Evolutionary conservation across 2,888 invertebrate species (phyloP), one percentile per base, ranked within the genome.

Genomic region (Drosophila putrida): DNA sequence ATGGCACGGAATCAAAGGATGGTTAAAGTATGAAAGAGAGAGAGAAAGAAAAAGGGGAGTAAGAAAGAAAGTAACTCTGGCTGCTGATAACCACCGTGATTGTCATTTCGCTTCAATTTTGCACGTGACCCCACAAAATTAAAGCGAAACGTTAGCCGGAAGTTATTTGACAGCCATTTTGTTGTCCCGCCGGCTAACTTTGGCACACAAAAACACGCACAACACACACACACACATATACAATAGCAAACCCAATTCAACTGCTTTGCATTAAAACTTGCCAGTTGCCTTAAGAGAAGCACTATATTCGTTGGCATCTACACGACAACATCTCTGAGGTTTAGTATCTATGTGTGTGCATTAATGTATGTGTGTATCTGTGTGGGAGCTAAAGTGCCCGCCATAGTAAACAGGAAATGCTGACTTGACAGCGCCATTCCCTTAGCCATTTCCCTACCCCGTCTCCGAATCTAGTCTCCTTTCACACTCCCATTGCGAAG

Each of bases 81-180:
- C 57, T 66, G 53, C 31, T 53, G 60, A 28, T 35, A 36, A 50
- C 33, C 36, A 55, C 13, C 54, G 31, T 41, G 28, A 47, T 49
- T 66, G 35, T 61, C 53, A 39, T 53, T 54, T 66, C 59, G 15
- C 43, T 50, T 61, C 59, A 64, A 67, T 71, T 62, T 76, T 28
- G 76, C 50, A 72, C 77, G 65, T 76, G 69, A 76, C 77, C 75
- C 38, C 13, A 57, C 6, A 36, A 33, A 60, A 68, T 61, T 75
- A 71, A 62, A 65, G 63, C 39, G 57, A 39, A 28, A 38, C 54
- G 44, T 59, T 65, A 59, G 59, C 68, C 85, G 85, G 85, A 88
- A 82, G 86, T 85, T 79, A 79, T 85, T 87, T 78, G 79, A 75
- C 82, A 81, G 66, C 63, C 80, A 82, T 85, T 85, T 82, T 70